Conservation (phyloP, 1,140 invertebrate genomes). For the Dermatophagoides farinae region DNA sequence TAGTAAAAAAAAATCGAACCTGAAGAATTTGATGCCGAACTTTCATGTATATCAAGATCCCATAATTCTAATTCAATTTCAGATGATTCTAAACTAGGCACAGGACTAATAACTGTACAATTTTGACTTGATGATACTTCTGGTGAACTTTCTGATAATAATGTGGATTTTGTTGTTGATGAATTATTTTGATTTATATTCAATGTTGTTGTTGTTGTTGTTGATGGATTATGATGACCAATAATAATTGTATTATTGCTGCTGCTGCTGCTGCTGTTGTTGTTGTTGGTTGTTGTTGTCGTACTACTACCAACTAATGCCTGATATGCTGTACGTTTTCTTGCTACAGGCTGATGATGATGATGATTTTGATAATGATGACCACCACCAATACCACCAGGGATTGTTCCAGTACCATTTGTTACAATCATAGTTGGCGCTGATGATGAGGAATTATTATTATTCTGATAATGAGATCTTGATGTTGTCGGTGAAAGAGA, state of each 20-base stretch:
- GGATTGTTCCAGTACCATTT: constrained; percentile 6
- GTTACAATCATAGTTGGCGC: background rate
- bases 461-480: no score
- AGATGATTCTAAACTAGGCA: constrained; percentile 28
- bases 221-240: background rate
- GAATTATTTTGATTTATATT: constrained; percentile 4
- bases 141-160: constrained; percentile 42
- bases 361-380: constrained; percentile 7
- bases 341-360: constrained; percentile 3
- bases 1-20: constrained; percentile 13
- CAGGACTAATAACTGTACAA: constrained; percentile 18
- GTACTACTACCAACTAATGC: background rate
- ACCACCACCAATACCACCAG: constrained; percentile 10
- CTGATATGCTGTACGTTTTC: constrained; percentile 14
- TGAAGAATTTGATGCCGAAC: constrained; percentile 14
- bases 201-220: background rate
- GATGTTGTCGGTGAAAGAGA: background rate
- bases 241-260: background rate
- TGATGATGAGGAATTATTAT: background rate
- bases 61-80: constrained; percentile 53
- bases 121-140: constrained; percentile 41
- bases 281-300: no score
- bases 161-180: background rate
- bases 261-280: no score
- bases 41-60: constrained; percentile 37